Base-by-base conservation (phyloP, 2,888 invertebrate species). In the Pomacea canaliculata region DNA sequence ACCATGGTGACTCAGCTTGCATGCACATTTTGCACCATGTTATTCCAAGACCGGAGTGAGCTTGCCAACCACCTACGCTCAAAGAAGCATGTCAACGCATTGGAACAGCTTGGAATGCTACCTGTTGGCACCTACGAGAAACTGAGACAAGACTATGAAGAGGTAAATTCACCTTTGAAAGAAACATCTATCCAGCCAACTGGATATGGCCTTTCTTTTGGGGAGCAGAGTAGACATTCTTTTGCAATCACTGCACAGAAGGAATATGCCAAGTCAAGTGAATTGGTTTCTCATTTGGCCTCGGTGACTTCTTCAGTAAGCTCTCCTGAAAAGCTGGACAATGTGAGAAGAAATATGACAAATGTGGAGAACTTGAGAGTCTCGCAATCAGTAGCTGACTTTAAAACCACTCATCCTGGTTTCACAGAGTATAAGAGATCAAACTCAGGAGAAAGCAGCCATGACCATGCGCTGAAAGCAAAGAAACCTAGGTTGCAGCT, bases 91-190 rank as follows among this genome's bases (percentile, higher is more conserved):
- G 97, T 98, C 66, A 96, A 96, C 94, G 95, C 96, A 86, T 92
- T 98, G 81, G 98, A 98, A 91, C 96, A 96, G 89, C 92, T 97
- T 81, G 96, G 96, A 77, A 97, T 97, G 91, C 92, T 98, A 83
- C 97, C 98, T 0, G 96, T 96, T 88, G 98, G 97, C 74, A 95
- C 97, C 68, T 97, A 97, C 90, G 96, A 97, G 16, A 96, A 97
- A 92, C 95, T 98, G 88, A 98, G 97, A 91, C 51, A 56, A 56
- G 51, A 56, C 51, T 16, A 56, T 56, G 51, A 16, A 56, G 51
- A 56, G 16, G 93, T 97, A 70, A 94, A 63, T 10, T 16, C 19
- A 12, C n/a, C 19, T 27, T 23, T 5, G 7, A 27, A 12, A 16
- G 63, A n/a, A 23, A 19, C 10, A 2, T n/a, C 63, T 8, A n/a